Base-by-base conservation (phyloP, 2,888 invertebrate species). In the Choreutis nemorana region DNA sequence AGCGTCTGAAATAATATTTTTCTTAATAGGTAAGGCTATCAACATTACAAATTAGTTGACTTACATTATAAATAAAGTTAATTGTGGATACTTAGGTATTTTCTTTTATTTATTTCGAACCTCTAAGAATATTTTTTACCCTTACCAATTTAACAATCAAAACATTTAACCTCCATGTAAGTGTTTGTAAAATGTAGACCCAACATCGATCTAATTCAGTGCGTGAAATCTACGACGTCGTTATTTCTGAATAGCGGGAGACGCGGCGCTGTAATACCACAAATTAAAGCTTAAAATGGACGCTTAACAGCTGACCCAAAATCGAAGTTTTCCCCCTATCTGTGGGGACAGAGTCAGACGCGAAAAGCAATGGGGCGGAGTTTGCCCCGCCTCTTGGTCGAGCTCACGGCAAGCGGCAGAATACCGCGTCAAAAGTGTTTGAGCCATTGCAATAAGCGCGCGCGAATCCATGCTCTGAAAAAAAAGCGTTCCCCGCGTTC, bases 221-320 rank as follows among this genome's bases (percentile, higher is more conserved):
- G 45, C 50, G 49, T 46, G 48, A 57, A 65, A 56, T 60, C 50
- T 65, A 64, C 60, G 51, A 55, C 58, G 59, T 63, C 71, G 67
- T 77, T 77, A 73, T 68, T n/a, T 72, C 62, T 64, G 70, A 73
- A 77, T 60, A 66, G 65, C 56, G 57, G 59, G 57, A 54, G 55
- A 60, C 58, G 65, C 56, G 57, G 56, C 65, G 48, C 47, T 53
- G 58, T 73, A 72, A 75, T 72, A 63, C 77, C 77, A 77, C 77
- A 77, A 77, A 77, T 77, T 77, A 77, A 77, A 77, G 77, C 77
- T 77, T 77, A 77, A 77, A 77, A 64, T 70, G 75, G 67, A 56
- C 68, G 73, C 66, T 77, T 77, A 77, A 73, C 77, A 73, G 72
- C 75, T 77, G 75, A 77, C 77, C 75, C 77, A 77, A 68, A 72